These are phyloP conservation scores for Odontothrips loti DNA, from an alignment of 2,888 invertebrate species.

Conservation along the genomic window DNA sequence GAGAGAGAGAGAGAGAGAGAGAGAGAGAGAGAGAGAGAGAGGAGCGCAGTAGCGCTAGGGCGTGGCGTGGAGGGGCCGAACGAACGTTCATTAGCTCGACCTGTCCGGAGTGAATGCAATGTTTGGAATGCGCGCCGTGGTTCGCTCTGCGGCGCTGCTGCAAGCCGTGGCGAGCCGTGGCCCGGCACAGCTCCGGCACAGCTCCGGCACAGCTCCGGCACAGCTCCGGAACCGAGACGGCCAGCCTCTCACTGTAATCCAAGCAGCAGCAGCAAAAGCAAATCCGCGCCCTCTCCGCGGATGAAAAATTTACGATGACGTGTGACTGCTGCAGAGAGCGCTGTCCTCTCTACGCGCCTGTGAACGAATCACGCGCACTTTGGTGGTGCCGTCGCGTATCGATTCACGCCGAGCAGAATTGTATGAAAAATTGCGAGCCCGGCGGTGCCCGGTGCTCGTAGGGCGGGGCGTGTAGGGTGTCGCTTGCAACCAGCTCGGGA, in stretches of 20 bases:
- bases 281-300: no score
- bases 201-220: no score
- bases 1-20: constrained; percentile 1
- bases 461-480: not conserved
- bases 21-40: constrained; percentile 15
- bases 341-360: no score
- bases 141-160: not conserved
- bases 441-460: not conserved
- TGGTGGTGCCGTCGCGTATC: no score
- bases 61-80: constrained; percentile 1
- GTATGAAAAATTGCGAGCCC: not conserved
- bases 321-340: no score
- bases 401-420: no score
- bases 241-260: no score
- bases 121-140: constrained; percentile 24
- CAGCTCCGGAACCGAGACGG: no score
- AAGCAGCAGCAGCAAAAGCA: no score
- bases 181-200: no score
- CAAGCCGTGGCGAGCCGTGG: not conserved
- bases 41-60: constrained; percentile 11
- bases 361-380: no score
- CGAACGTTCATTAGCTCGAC: constrained; percentile 10
- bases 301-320: no score
- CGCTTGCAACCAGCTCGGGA: not conserved
- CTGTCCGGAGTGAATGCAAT: constrained; percentile 26